These are phyloP conservation scores for Crypturellus tataupa DNA, from an alignment of 2,797 vertebrate species.

Conservation along the genomic window DNA sequence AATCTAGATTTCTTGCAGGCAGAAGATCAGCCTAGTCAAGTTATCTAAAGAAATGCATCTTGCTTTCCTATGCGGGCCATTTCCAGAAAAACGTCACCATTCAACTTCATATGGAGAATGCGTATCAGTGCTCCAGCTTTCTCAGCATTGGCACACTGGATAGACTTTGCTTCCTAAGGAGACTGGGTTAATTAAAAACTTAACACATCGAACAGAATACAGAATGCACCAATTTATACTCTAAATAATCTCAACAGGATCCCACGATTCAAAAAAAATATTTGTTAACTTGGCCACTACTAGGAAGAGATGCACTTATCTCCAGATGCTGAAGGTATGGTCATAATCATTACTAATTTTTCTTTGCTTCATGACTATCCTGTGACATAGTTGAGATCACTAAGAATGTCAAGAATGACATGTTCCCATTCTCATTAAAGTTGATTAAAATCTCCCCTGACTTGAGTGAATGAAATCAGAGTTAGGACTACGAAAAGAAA, in stretches of 20 bases:
- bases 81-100: background rate
- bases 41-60: background rate
- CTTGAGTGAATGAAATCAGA: background rate
- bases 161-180: background rate
- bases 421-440: background rate
- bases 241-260: background rate
- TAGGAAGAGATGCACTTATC: background rate
- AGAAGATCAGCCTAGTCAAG: background rate
- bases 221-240: background rate
- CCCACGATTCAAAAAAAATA: background rate
- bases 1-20: background rate
- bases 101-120: background rate
- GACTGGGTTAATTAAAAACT: background rate
- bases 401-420: background rate
- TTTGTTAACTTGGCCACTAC: fast-evolving
- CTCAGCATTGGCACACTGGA: background rate
- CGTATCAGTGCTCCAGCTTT: background rate
- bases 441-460: background rate
- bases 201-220: background rate
- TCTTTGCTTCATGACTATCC: background rate
- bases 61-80: background rate
- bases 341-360: background rate
- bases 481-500: background rate
- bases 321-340: background rate
- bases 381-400: background rate